Conservation (phyloP, 2,113 vertebrate species). For the Castor canadensis region DNA sequence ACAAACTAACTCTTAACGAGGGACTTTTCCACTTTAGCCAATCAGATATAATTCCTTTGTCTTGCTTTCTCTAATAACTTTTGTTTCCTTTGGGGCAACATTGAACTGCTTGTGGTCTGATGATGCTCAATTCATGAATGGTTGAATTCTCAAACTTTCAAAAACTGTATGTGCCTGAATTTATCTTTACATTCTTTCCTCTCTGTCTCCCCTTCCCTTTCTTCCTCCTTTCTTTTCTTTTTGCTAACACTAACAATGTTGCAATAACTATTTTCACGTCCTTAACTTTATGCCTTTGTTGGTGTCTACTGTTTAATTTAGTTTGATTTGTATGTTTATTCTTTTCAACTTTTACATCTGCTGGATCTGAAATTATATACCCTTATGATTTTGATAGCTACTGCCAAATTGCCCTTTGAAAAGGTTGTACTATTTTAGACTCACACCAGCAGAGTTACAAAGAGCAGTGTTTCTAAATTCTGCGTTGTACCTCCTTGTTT, state of each 20-base stretch:
- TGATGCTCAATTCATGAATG: not conserved
- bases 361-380: not conserved
- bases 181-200: not conserved
- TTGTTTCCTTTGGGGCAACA: not conserved
- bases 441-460: constrained; percentile 23
- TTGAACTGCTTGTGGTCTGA: not conserved
- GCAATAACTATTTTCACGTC: not conserved
- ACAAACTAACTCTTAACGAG: not conserved
- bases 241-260: not conserved
- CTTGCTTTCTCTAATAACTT: not conserved
- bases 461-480: not conserved
- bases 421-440: constrained; percentile 49
- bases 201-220: rapidly evolving
- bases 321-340: not conserved
- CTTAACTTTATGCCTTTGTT: constrained; percentile 10
- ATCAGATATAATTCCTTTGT: not conserved
- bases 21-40: not conserved
- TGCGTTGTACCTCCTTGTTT: not conserved
- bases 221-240: not conserved
- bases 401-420: constrained; percentile 32
- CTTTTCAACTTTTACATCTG: constrained; percentile 7
- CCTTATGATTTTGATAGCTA: not conserved
- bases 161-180: not conserved
- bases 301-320: not conserved
- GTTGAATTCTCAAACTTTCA: not conserved